Percentiles rank a stretch among this genome's conserved stretches.
Conservation (phyloP, 2,113 vertebrate genomes). For the Erythrocebus patas region DNA sequence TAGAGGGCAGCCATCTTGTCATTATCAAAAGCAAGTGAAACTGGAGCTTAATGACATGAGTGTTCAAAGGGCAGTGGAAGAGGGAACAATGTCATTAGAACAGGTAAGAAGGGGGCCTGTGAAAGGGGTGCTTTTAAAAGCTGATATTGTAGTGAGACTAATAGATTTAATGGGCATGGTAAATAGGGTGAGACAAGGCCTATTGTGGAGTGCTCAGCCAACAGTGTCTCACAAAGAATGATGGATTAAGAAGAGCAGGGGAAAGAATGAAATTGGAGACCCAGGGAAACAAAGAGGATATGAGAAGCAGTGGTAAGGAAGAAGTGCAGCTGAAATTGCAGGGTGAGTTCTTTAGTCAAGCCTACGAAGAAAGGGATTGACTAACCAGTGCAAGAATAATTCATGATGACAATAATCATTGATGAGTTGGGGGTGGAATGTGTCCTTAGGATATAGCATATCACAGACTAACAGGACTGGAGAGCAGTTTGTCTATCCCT, state of each 20-base stretch:
- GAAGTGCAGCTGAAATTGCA: slow-evolving; percentile 52
- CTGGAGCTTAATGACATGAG: slow-evolving; percentile 72
- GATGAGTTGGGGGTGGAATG: slow-evolving; percentile 1
- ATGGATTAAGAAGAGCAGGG: slow-evolving; percentile 53
- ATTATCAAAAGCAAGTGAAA: slow-evolving; percentile 54
- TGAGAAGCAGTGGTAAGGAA: slow-evolving; percentile 43
- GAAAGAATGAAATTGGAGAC: slow-evolving; percentile 70
- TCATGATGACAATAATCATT: slow-evolving; percentile 56
- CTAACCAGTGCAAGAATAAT: slow-evolving; percentile 48
- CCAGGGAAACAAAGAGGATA: slow-evolving; percentile 65
- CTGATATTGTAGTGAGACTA: slow-evolving; percentile 66
- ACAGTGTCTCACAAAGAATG: slow-evolving; percentile 49
- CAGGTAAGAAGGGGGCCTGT: slow-evolving; percentile 62
- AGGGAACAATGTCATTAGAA: slow-evolving; percentile 49
- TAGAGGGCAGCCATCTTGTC: slow-evolving; percentile 52
- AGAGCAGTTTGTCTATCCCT: background rate
- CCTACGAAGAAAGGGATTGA: slow-evolving; percentile 39
- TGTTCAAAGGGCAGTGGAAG: slow-evolving; percentile 62
- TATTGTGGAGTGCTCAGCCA: slow-evolving; percentile 58
- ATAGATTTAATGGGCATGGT: slow-evolving; percentile 72
- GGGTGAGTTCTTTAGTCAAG: slow-evolving; percentile 50
- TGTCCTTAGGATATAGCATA: slow-evolving; percentile 3
- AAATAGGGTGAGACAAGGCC: slow-evolving; percentile 64
- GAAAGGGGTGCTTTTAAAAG: slow-evolving; percentile 64
- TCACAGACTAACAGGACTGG: background rate